phyloP scores from a whole-genome alignment of 2,113 vertebrate genomes.

The Chloroceryle aenea region DNA sequence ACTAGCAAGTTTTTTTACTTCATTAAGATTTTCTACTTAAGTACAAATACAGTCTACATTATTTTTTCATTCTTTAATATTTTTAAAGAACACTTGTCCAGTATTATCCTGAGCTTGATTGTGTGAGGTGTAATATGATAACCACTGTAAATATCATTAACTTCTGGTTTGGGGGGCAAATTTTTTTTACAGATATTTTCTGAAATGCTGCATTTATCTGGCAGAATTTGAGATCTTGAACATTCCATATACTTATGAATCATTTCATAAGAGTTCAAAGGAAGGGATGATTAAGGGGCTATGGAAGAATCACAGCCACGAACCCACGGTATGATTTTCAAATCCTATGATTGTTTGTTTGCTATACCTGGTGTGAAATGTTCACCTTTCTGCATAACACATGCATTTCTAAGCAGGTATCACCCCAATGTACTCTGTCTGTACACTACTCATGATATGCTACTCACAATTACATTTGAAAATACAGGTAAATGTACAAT shows the following conservation, averaged over 20 bases:
- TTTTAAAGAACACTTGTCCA: not conserved
- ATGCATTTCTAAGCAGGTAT: not conserved
- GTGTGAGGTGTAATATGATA: not conserved
- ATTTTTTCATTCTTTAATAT: not conserved
- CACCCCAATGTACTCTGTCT: not conserved
- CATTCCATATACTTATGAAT: constrained; percentile 90
- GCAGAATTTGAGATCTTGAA: constrained; percentile 90
- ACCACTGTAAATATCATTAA: not conserved
- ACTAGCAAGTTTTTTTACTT: not conserved
- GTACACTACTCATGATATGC: not conserved
- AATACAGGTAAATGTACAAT: not conserved
- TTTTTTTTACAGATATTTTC: constrained; percentile 80
- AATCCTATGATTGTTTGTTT: not conserved
- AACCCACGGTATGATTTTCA: constrained; percentile 82
- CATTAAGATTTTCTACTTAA: not conserved
- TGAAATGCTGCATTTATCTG: constrained; percentile 90
- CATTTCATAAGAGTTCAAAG: constrained; percentile 91
- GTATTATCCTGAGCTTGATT: not conserved
- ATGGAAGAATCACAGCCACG: constrained; percentile 96
- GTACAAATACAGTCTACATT: not conserved
- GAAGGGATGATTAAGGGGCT: constrained; percentile 96
- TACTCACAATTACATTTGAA: not conserved
- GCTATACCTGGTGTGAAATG: not conserved
- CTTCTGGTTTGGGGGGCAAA: not conserved
- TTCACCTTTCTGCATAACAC: not conserved